These are phyloP conservation scores for Cossypha heuglini DNA, from an alignment of 2,797 vertebrate genomes.

Conservation along the genomic window DNA sequence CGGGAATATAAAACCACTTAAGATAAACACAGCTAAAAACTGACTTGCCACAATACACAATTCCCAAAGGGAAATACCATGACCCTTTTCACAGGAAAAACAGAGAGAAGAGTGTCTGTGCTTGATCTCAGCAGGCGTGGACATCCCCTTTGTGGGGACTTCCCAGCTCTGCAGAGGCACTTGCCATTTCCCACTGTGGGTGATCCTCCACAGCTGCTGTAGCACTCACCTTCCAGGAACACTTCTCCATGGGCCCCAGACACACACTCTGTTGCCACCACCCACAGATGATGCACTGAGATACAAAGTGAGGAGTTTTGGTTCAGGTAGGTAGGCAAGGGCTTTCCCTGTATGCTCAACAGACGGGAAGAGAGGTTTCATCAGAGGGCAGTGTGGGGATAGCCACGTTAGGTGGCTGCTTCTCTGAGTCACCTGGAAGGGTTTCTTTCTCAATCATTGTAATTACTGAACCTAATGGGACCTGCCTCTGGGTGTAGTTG, in stretches of 20 bases:
- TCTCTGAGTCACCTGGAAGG: background rate
- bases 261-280: background rate
- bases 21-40: conserved; percentile 11
- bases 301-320: background rate
- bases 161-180: background rate
- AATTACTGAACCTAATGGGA: background rate
- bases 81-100: background rate
- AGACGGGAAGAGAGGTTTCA: background rate
- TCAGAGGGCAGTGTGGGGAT: background rate
- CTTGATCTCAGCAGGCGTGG: background rate
- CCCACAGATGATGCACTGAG: background rate
- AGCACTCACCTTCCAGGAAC: conserved; percentile 28
- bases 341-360: background rate
- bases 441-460: background rate
- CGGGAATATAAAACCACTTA: conserved; percentile 25
- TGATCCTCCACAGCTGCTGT: background rate
- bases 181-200: background rate
- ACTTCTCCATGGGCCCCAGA: background rate
- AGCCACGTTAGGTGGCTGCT: background rate
- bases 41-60: background rate
- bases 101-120: background rate
- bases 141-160: background rate
- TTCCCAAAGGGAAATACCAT: background rate
- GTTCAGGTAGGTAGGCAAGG: background rate
- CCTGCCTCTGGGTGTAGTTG: conserved; percentile 22